A percentile compares a stretch with the other conserved stretches of the same genome.
phyloP scores from a whole-genome alignment of 2,113 vertebrate genomes.

The Aspidoscelis tigris region DNA sequence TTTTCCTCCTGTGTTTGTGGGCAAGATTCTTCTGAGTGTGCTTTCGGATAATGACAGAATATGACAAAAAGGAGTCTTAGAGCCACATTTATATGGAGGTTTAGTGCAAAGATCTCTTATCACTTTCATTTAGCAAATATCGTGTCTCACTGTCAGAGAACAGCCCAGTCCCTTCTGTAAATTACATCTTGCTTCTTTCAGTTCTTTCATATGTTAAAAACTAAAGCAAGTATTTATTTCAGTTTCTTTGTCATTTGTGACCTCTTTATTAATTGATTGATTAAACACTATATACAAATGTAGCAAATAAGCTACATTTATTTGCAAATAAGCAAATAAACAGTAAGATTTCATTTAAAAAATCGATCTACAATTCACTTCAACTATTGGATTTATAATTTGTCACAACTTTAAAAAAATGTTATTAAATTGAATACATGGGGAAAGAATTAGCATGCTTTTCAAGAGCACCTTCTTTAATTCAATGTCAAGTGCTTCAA shows the following conservation, averaged over 20 bases:
- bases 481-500: conserved; percentile 33
- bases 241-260: background rate
- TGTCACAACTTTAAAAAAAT: background rate
- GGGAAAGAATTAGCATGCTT: conserved; percentile 10
- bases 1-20: too few species aligned
- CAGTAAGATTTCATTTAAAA: background rate
- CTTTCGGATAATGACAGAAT: too few species aligned
- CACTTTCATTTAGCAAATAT: too few species aligned
- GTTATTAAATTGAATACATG: conserved; percentile 20
- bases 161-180: background rate
- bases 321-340: background rate
- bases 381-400: background rate
- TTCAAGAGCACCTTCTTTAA: conserved; percentile 11
- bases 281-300: background rate
- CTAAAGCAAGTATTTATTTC: background rate
- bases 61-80: too few species aligned
- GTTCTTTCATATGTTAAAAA: background rate
- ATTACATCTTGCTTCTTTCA: too few species aligned
- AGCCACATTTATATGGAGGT: too few species aligned
- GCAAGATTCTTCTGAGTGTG: too few species aligned
- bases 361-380: conserved; percentile 2
- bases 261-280: background rate
- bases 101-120: too few species aligned
- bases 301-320: too few species aligned
- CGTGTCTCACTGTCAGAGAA: background rate